Evolutionary conservation across 2,113 vertebrate species (phyloP).

Genomic region (Neodon shergylaensis): DNA sequence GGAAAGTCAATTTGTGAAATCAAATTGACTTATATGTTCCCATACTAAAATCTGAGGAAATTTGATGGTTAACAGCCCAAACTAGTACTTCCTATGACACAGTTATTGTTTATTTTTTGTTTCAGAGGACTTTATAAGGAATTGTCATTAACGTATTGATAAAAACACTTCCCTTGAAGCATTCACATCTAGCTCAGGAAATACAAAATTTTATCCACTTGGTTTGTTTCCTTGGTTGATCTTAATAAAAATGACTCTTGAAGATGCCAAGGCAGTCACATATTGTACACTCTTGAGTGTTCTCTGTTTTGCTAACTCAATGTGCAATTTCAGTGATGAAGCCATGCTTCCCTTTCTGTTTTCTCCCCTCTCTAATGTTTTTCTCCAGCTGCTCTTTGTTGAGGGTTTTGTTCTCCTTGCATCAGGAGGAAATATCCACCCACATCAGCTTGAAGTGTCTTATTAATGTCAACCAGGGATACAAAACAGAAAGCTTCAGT

Average conservation of each 20-base stretch:
- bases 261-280: neutral
- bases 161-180: constrained; percentile 25
- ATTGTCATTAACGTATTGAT: neutral
- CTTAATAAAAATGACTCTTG: neutral
- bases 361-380: constrained; percentile 38
- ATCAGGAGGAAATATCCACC: constrained; percentile 67
- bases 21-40: neutral
- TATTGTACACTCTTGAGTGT: constrained; percentile 42
- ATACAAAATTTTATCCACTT: constrained; percentile 23
- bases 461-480: constrained; percentile 74
- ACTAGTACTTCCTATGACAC: neutral
- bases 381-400: constrained; percentile 68
- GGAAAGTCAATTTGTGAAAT: neutral
- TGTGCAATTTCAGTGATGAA: constrained; percentile 65
- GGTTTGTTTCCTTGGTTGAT: constrained; percentile 29
- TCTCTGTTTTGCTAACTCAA: constrained; percentile 55
- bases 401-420: constrained; percentile 60
- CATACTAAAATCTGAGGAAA: neutral
- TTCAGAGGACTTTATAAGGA: neutral
- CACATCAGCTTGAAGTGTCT: constrained; percentile 48
- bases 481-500: constrained; percentile 53
- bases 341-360: constrained; percentile 28
- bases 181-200: neutral
- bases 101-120: neutral
- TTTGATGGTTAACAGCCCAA: neutral